Conservation (phyloP, 2,888 invertebrate species). For the Choreutis nemorana region DNA sequence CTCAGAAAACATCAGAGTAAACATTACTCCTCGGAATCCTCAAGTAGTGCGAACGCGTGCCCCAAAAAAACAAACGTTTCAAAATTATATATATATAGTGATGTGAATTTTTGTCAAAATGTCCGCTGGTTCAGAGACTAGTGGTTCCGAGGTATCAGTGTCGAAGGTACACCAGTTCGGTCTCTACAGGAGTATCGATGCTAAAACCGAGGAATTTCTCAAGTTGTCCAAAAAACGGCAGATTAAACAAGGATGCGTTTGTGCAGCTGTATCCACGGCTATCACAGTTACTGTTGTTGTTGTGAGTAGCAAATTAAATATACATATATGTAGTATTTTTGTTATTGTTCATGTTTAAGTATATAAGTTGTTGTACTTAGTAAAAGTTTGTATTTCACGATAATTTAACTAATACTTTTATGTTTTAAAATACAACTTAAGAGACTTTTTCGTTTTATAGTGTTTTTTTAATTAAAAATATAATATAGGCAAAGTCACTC, state of each 20-base stretch:
- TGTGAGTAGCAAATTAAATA: constrained; percentile 29
- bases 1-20: no score
- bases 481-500: no score
- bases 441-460: no score
- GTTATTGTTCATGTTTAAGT: background rate
- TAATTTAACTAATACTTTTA: background rate
- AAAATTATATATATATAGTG: no score
- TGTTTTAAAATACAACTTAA: no score
- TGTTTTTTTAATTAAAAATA: no score
- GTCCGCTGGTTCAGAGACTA: constrained; percentile 41
- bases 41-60: no score
- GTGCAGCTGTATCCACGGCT: constrained; percentile 49
- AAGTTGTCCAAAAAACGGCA: constrained; percentile 43
- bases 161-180: constrained; percentile 46
- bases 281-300: constrained; percentile 53
- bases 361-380: background rate
- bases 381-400: background rate
- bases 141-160: constrained; percentile 12
- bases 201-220: constrained; percentile 49
- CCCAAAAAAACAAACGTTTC: no score
- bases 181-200: constrained; percentile 47
- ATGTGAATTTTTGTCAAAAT: constrained; percentile 34
- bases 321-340: background rate
- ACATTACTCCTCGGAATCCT: no score
- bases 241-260: constrained; percentile 49